Base-by-base conservation (phyloP, 2,797 vertebrate species). In the Gobionotothen gibberifrons region DNA sequence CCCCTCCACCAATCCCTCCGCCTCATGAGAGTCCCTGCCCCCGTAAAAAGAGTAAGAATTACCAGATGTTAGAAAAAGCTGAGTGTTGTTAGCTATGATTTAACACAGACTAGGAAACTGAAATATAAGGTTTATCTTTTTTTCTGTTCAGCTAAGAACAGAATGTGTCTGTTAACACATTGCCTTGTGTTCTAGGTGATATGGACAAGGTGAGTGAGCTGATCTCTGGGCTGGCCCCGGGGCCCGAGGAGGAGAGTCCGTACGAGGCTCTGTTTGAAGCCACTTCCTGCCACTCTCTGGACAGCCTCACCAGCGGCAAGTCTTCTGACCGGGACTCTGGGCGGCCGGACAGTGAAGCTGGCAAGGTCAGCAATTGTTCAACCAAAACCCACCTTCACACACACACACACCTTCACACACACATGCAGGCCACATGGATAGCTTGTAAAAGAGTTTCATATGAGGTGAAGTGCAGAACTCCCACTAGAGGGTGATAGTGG, bases 221-320 rank as follows among this genome's bases (percentile, higher is more conserved):
- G 74, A 95, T 96, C 86, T 94, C 95, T 0, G 94, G 95, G 48
- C 92, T 97, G 52, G 93, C 96, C 17, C 88, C 85, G 2, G 91
- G 85, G 14, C 91, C 94, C 0, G 96, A 97, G 65, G 96, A 97
- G 62, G 98, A 99, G 87, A 97, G 96, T 62, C 97, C 97, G 0
- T 99, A 99, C 0, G 98, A 99, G 89, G 96, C 95, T 0, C 89
- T 99, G 67, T 99, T 94, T 82, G 97, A 98, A 11, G 97, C 98
- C 8, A 96, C 97, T 0, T 99, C 98, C 63, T 98, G 97, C 89
- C 97, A 98, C 83, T 98, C 98, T 1, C 83, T 99, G 89, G 97
- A 99, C 93, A 99, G 97, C 90, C 93, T 96, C 57, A 95, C 97
- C 90, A 99, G 97, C 0, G 96, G 97, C 52, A 97, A 95, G 40